Percentiles rank a stretch among this genome's conserved stretches.
Evolutionary conservation across 2,888 invertebrate species (phyloP).

Genomic region (Baccha elongata): DNA sequence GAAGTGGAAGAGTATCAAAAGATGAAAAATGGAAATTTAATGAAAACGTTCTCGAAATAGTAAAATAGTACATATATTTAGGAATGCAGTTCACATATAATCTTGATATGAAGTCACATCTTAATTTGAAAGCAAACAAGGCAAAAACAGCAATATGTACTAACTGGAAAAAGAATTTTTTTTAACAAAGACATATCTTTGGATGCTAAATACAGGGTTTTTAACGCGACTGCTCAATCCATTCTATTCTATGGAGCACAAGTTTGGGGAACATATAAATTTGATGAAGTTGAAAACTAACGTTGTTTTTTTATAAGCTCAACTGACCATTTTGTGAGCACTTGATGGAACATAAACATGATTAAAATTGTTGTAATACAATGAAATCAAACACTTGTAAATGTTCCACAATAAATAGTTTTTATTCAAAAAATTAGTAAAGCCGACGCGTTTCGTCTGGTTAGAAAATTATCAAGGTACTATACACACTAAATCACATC

Average conservation of each 20-base stretch:
- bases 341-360: too few relatives aligned
- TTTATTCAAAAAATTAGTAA: too few relatives aligned
- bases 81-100: too few relatives aligned
- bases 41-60: not conserved
- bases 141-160: not conserved
- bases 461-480: too few relatives aligned
- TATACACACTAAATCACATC: too few relatives aligned
- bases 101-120: too few relatives aligned
- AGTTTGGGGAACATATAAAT: not conserved
- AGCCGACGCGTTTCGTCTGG: too few relatives aligned
- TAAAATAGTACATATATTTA: not conserved
- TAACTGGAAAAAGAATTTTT: not conserved
- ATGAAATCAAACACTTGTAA: too few relatives aligned
- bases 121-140: not conserved
- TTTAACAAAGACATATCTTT: not conserved
- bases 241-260: not conserved
- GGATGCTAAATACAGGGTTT: not conserved
- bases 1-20: too few relatives aligned
- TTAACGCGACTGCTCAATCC: not conserved
- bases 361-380: too few relatives aligned
- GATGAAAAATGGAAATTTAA: not conserved
- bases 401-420: too few relatives aligned
- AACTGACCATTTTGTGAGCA: too few relatives aligned
- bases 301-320: not conserved
- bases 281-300: not conserved